Base-by-base conservation (phyloP, 2,888 invertebrate species). In the Aspidiotus destructor region DNA sequence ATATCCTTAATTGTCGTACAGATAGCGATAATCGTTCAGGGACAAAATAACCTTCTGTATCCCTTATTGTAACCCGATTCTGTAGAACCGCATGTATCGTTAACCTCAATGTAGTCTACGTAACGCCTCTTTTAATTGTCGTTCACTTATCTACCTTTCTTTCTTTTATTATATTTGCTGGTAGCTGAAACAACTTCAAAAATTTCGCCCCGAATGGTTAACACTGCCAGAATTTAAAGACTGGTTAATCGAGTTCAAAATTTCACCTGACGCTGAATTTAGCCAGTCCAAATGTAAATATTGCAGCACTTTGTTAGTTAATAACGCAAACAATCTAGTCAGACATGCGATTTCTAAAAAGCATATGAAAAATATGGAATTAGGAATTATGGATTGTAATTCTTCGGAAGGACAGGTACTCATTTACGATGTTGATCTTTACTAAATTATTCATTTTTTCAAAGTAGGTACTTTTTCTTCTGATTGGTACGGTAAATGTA, bases 321-420 rank as follows among this genome's bases (percentile, higher is more conserved):
- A 67, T 67, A 67, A 67, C 60, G 58, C 67, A 41, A 67, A 67
- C 58, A 67, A 67, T 67, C 60, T 67, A 67, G 60, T 67, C 57
- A 57, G 67, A 58, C 67, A 67, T 42, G 67, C 67, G 42, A 67
- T 67, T 28, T 67, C 67, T 48, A 67, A 67, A 67, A 67, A 67
- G 60, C 67, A 67, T 67, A 67, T 60, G 67, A 67, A 67, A 67
- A 67, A 67, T 60, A 67, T 67, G 67, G 58, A 67, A 67, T 44
- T 28, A n/a, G 67, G 60, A 67, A 57, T 17, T 28, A 11, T 11
- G 58, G 58, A 40, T 10, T 58, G 13, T 8, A 40, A 58, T 13
- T 16, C 40, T 9, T 17, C 58, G 28, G 28, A 16, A 11, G 58
- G 28, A 16, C 67, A 67, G 67, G 67, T 67, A 67, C 42, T 15